These are phyloP conservation scores for Pyrochroa serraticornis DNA, from an alignment of 2,888 invertebrate species.

Conservation along the genomic window DNA sequence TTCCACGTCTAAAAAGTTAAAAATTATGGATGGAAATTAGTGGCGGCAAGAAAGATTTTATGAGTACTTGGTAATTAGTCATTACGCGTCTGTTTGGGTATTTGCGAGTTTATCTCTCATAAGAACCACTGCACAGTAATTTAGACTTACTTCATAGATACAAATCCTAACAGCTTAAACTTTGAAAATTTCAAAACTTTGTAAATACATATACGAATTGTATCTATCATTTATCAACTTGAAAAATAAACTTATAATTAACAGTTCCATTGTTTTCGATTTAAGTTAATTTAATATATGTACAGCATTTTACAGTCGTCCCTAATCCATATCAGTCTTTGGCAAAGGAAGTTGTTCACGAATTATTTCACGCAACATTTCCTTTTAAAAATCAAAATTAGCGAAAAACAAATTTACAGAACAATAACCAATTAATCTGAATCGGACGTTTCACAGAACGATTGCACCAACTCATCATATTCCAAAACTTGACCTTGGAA, in stretches of 20 bases:
- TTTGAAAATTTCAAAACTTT: conserved; percentile 17
- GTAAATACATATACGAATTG: conserved; percentile 22
- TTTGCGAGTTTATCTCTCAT: conserved; percentile 5
- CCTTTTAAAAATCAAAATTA: conserved; percentile 13
- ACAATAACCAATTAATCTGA: conserved; percentile 14
- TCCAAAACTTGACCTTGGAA: conserved; percentile 77
- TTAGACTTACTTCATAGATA: conserved; percentile 11
- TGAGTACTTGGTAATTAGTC: no score
- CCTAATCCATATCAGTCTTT: conserved; percentile 27
- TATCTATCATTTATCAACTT: conserved; percentile 20
- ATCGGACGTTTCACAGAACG: conserved; percentile 70
- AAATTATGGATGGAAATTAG: no score
- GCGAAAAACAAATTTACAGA: conserved; percentile 10
- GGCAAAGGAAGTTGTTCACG: conserved; percentile 17
- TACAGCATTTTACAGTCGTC: conserved; percentile 21
- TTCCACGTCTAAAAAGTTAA: no score
- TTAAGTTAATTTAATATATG: conserved; percentile 21
- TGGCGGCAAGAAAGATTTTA: no score
- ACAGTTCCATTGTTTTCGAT: conserved; percentile 17
- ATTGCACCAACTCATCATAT: conserved; percentile 77
- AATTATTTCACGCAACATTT: conserved; percentile 6
- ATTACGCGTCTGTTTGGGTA: conserved; percentile 1
- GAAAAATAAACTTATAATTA: conserved; percentile 23
- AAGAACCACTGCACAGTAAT: conserved; percentile 6
- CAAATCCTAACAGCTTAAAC: conserved; percentile 18